Percentiles rank a stretch among this genome's conserved stretches.
phyloP scores from a whole-genome alignment of 1,140 invertebrate species.

The Ips nitidus region DNA sequence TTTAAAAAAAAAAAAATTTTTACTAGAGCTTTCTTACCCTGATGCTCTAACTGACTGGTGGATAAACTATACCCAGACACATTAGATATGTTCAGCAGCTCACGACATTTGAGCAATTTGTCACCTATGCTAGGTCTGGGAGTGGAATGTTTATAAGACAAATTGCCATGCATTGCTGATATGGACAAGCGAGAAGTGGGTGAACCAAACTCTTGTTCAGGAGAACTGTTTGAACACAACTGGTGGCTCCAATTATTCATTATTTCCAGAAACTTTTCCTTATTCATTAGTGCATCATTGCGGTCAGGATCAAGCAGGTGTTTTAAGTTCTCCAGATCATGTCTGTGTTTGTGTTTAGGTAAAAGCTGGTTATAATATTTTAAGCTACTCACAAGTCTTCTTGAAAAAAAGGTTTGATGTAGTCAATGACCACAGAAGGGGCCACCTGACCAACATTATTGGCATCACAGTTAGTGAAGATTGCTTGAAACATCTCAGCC shows the following conservation, averaged over 20 bases:
- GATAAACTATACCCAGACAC: slow-evolving; percentile 38
- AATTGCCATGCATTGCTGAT: slow-evolving; percentile 22
- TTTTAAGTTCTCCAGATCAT: slow-evolving; percentile 35
- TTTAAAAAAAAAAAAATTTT: background rate
- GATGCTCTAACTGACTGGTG: slow-evolving; percentile 26
- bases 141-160: slow-evolving; percentile 37
- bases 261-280: slow-evolving; percentile 32
- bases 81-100: slow-evolving; percentile 38
- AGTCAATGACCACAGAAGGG: slow-evolving; percentile 37
- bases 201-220: slow-evolving; percentile 15
- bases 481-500: background rate
- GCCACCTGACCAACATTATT: slow-evolving; percentile 33
- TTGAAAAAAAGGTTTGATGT: slow-evolving; percentile 38
- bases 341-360: slow-evolving; percentile 15
- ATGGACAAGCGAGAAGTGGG: slow-evolving; percentile 9
- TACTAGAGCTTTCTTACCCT: background rate
- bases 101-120: slow-evolving; percentile 35
- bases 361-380: background rate
- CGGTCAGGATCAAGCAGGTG: slow-evolving; percentile 36
- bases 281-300: slow-evolving; percentile 25
- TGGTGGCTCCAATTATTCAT: slow-evolving; percentile 37
- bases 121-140: slow-evolving; percentile 38
- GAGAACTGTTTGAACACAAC: slow-evolving; percentile 18
- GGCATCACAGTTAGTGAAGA: slow-evolving; percentile 29
- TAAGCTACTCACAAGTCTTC: slow-evolving; percentile 39